These are phyloP conservation scores for Alitta virens DNA, from an alignment of 2,888 invertebrate species.

Conservation along the genomic window DNA sequence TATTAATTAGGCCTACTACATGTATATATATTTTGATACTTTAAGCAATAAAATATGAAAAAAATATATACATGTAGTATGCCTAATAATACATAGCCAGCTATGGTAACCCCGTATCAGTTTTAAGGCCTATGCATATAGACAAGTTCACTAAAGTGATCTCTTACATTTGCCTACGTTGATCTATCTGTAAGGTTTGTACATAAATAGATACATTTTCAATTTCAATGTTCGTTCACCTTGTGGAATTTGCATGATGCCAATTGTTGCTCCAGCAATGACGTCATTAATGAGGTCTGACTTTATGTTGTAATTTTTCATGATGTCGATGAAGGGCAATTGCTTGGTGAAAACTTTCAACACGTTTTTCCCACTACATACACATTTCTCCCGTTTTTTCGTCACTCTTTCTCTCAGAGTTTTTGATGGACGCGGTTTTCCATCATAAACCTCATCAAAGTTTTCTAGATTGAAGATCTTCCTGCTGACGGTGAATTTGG, in stretches of 20 bases:
- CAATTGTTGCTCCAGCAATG: conserved; percentile 82
- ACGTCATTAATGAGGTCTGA: conserved; percentile 70
- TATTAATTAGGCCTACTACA: no score
- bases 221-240: conserved; percentile 32
- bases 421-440: conserved; percentile 7
- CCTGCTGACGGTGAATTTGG: conserved; percentile 29
- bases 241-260: conserved; percentile 56
- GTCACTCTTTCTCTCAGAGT: conserved; percentile 7
- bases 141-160: no score
- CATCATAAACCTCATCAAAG: conserved; percentile 39
- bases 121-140: no score
- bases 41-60: no score
- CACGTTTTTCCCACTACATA: conserved; percentile 33
- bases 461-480: conserved; percentile 40
- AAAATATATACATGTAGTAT: no score
- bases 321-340: conserved; percentile 46
- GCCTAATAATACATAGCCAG: no score
- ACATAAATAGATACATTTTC: no score
- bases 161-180: no score
- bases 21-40: no score
- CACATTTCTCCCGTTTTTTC: conserved; percentile 26
- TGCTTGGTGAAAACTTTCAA: conserved; percentile 30
- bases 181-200: no score
- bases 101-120: no score
- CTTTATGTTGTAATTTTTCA: conserved; percentile 42